Base-by-base conservation (phyloP, 2,797 vertebrate species). In the Helostoma temminkii region DNA sequence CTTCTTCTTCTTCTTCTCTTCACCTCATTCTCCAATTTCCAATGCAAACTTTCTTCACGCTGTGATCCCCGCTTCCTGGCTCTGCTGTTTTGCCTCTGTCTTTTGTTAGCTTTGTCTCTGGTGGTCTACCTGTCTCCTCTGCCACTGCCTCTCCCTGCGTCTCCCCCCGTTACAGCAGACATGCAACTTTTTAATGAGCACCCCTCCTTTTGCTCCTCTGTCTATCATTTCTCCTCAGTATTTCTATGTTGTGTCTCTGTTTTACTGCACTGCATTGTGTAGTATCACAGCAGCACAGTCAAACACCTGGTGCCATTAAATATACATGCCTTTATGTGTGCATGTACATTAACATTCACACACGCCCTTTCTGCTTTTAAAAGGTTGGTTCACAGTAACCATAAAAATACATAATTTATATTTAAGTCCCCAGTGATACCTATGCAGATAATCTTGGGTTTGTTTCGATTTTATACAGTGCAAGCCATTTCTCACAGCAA, bases 81-180 rank as follows among this genome's bases (percentile, higher is more conserved):
- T 68, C 37, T 55, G 48, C 76, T 80, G 19, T 67, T 82, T 83
- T 78, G 69, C 60, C 43, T 80, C 47, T 59, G 72, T 69, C 84
- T 86, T 89, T 89, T 76, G 87, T 87, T 85, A 76, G 63, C 70
- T 76, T 71, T 82, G 87, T 91, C 90, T 92, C 88, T 90, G 75
- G 87, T 89, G 91, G 90, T 91, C 85, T 74, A 74, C 82, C 81
- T 84, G 89, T 90, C 84, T 78, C 52, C 71, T 61, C 72, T 57
- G 34, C 56, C 46, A 50, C 68, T 66, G 32, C 66, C 48, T 62
- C 52, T 61, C 48, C 65, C 45, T 76, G 39, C 48, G 34, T 71
- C 53, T 71, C 57, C 66, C 42, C 46, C 64, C 6, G 37, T 71
- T 67, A 49, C 64, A 80, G 55, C 67, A 74, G 60, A 14, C 42